phyloP scores from a whole-genome alignment of 2,113 vertebrate genomes.

The Etia nguti region DNA sequence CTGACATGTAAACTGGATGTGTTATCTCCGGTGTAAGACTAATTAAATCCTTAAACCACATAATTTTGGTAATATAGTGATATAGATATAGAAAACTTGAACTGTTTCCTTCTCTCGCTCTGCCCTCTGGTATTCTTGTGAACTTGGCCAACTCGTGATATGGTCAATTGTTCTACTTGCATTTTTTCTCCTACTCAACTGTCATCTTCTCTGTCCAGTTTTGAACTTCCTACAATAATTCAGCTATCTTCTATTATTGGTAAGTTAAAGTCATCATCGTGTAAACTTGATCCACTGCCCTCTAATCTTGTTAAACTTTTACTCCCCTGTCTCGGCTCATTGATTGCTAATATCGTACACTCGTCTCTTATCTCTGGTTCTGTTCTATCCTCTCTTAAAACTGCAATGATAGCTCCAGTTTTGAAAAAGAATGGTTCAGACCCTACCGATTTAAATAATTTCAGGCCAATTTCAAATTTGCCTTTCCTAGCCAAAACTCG shows the following conservation, averaged over 20 bases:
- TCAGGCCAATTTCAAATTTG: not conserved
- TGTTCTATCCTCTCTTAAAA: not conserved
- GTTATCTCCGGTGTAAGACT: not conserved
- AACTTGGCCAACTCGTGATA: not conserved
- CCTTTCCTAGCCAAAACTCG: fast-evolving
- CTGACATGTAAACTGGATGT: not conserved
- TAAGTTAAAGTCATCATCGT: not conserved
- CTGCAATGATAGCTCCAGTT: not conserved
- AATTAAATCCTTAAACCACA: not conserved
- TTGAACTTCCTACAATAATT: not conserved
- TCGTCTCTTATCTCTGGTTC: not conserved
- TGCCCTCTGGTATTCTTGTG: not conserved
- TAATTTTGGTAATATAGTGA: not conserved
- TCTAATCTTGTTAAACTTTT: not conserved
- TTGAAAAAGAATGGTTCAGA: not conserved
- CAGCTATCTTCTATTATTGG: not conserved
- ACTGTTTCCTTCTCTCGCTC: fast-evolving
- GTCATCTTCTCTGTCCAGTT: not conserved
- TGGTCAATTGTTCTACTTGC: not conserved
- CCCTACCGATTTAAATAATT: fast-evolving
- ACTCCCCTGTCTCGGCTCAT: fast-evolving
- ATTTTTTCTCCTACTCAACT: not conserved
- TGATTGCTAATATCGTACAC: not conserved
- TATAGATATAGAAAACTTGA: not conserved
- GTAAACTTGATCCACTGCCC: not conserved